Evolutionary conservation across 2,797 vertebrate species (phyloP).

Genomic region (Gymnodraco acuticeps): DNA sequence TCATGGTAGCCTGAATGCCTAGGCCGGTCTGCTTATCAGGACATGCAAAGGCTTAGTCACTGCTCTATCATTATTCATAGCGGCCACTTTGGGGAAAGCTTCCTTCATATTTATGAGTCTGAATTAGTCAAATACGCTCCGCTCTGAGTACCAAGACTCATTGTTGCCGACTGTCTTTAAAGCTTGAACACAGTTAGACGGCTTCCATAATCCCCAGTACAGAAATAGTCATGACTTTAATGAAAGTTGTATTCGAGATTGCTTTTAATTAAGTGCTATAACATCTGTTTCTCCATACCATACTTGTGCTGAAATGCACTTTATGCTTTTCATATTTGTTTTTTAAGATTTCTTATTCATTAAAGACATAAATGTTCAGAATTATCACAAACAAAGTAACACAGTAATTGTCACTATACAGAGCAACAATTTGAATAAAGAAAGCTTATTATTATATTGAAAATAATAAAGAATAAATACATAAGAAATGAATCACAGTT

Average conservation of each 20-base stretch:
- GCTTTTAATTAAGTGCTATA: slow-evolving; percentile 15
- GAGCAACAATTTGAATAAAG: neutral
- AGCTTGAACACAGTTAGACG: slow-evolving; percentile 45
- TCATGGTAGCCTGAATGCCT: slow-evolving; percentile 21
- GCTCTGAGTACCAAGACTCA: slow-evolving; percentile 35
- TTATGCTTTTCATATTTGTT: neutral
- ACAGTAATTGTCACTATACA: neutral
- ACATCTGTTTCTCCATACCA: neutral
- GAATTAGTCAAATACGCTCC: slow-evolving; percentile 60
- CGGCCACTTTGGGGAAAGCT: slow-evolving; percentile 31
- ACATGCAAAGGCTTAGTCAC: slow-evolving; percentile 49
- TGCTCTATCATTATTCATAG: slow-evolving; percentile 58
- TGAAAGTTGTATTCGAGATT: neutral
- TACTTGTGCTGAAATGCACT: neutral
- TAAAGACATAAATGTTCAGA: neutral
- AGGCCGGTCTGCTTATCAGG: slow-evolving; percentile 18
- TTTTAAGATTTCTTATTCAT: neutral
- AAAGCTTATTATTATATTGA: slow-evolving; percentile 20
- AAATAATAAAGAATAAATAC: slow-evolving; percentile 23
- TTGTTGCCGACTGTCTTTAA: slow-evolving; percentile 41
- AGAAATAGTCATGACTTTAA: neutral
- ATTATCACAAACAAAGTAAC: neutral
- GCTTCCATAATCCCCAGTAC: slow-evolving; percentile 21
- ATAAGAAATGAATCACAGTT: slow-evolving; percentile 39
- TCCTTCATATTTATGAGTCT: slow-evolving; percentile 51